Base-by-base conservation (phyloP, 2,797 vertebrate species). In the Ispidina lecontei region DNA sequence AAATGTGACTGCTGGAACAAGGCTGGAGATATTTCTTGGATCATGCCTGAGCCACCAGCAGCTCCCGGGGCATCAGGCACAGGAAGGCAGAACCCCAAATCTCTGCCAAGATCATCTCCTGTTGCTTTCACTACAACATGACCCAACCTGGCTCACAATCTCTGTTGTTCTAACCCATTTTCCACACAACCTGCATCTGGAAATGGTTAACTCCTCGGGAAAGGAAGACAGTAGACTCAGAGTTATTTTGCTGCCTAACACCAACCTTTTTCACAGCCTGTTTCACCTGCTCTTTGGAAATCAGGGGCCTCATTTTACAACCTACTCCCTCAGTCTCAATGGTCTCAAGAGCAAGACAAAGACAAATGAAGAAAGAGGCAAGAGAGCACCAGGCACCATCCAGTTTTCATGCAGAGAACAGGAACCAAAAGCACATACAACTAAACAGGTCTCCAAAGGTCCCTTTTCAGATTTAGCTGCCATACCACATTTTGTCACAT, bases 101-200 rank as follows among this genome's bases (percentile, higher is more conserved):
- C 62, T 11, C 54, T n/a, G 21, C 65, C 65, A 17, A 0, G 0
- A 2, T 22, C 69, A 5, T 0, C 47, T 39, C 43, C 62, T 18
- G 46, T 9, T 17, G 70, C 19, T 25, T 35, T 4, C 16, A 13
- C 41, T 16, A 26, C 47, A 25, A 3, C 0, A 0, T 7, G 47
- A 74, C 33, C 31, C 41, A 75, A 12, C 54, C 28, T 23, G 15
- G 31, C 58, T 65, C 59, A 21, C 37, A 4, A 20, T 3, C 37
- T 39, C 58, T 17, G 10, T 2, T 55, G 65, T 39, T 3, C 41
- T 15, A 46, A 11, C 0, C 4, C n/a, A 5, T 6, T 5, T 37
- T 14, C 63, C 74, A 31, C 28, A 22, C 12, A 4, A 37, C 12
- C 18, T 51, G 37, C 46, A 31, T 12, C 72, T 51, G 62, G 75